Base-by-base conservation (phyloP, 92 coral and sea anemone genomes). In the Phenganax marumi region DNA sequence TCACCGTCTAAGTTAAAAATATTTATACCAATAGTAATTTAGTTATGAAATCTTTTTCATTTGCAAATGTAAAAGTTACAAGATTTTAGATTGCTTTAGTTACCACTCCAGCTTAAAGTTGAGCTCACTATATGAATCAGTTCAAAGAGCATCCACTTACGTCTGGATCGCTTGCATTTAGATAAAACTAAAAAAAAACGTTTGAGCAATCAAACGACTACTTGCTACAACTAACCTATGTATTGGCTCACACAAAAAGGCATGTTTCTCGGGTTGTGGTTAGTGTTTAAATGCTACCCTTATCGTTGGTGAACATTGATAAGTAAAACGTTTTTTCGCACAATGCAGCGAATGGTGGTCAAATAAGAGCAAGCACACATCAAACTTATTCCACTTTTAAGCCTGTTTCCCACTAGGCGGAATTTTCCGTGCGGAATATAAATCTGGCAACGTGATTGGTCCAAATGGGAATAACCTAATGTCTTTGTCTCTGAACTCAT, bases 151-250 rank as follows among this genome's bases (percentile, higher is more conserved):
- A 22, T 33, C 46, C 53, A 86, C 97, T 90, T 86, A 93, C 97
- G 81, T 93, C 97, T 22, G 97, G 96, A 68, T 91, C 88, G 46
- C 82, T 92, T 39, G 97, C 90, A 77, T 93, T 94, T 23, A 85
- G 84, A 82, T 93, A 93, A 21, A 93, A 89, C 97, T 93, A 76
- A 55, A 81, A 83, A 58, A 81, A 72, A 84, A 33, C 43, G 43
- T 33, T 33, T 33, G 43, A 33, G 47, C 13, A 58, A 82, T 19
- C 55, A 43, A 3, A 57, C 19, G 14, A 9, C 8, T 53, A n/a
- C 77, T 68, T 46, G 54, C 8, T 71, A 68, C 12, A 0, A 5
- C 0, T 63, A 63, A 23, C 10, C 12, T 63, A 18, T 63, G 10
- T 1, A 18, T 7, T 63, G 17, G 63, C 21, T 19, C 16, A 56